Conservation (phyloP, 2,113 vertebrate genomes). For the Nansenia antarctica region DNA sequence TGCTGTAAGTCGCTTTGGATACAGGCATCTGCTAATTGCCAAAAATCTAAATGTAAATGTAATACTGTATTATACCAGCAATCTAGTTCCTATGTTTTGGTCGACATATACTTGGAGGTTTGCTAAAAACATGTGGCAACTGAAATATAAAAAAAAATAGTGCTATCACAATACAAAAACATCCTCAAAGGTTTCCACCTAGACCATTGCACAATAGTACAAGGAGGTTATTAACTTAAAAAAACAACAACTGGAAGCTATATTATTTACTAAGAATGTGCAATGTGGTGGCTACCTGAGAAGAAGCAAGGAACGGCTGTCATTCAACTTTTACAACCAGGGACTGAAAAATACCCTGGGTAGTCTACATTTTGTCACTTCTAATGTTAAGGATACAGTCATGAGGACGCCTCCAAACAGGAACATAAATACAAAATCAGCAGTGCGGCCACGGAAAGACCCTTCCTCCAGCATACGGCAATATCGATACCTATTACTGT, state of each 20-base stretch:
- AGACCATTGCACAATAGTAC: constrained; percentile 23
- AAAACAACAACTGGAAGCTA: constrained; percentile 1
- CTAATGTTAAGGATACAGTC: constrained; percentile 82
- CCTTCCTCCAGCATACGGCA: constrained; percentile 89
- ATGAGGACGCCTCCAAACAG: constrained; percentile 86
- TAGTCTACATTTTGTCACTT: neutral
- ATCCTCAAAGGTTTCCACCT: constrained; percentile 11
- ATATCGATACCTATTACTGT: constrained; percentile 80
- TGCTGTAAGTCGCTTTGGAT: too few relatives aligned
- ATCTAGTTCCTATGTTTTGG: neutral
- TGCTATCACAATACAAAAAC: constrained; percentile 5
- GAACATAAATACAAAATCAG: constrained; percentile 90
- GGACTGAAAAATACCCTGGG: neutral
- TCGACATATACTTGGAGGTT: neutral
- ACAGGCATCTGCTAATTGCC: too few relatives aligned
- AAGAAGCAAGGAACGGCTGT: neutral
- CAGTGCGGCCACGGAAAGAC: constrained; percentile 84
- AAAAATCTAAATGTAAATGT: too few relatives aligned
- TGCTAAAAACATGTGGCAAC: neutral
- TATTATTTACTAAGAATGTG: constrained; percentile 48
- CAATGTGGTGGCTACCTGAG: constrained; percentile 28
- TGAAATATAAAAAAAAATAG: constrained; percentile 8
- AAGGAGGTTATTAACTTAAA: neutral
- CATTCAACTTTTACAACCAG: neutral
- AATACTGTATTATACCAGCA: constrained; percentile 14